Evolutionary conservation across 2,797 vertebrate species (phyloP), one percentile per base, ranked within the genome.

Genomic region (Chiloscyllium punctatum): DNA sequence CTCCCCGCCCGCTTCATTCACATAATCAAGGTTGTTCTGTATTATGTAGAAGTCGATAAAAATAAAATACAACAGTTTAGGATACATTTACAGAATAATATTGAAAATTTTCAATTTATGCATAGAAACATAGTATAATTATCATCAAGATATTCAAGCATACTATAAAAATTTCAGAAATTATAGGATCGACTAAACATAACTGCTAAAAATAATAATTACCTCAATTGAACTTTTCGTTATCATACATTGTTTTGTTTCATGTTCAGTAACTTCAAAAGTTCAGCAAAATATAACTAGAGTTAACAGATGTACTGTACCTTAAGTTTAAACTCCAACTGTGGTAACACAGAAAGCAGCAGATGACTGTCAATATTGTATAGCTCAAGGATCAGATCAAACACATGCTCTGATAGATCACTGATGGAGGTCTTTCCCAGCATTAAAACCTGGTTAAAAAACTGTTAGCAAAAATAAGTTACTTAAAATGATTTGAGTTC

Each of bases 371-470:
- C 99, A 48, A 99, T 99, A 97, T 99, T 99, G 97, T 99, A 99
- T 53, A 99, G 98, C 96, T 99, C 99, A 98, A 99, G 96, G 97
- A 99, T 99, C 96, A 99, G 98, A 97, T 99, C 99, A 95, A 99
- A 99, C 13, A 99, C 99, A 0, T 99, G 99, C 95, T 99, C 99
- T 0, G 99, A 99, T 96, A 99, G 97, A 97, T 99, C 99, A 71
- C 99, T 99, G 97, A 99, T 99, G 0, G 99, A 99, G 0, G 99
- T 99, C 98, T 99, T 99, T 77, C 99, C 99, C 97, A 99, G 97
- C 99, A 99, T 99, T 96, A 99, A 98, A 96, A 99, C 99, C 98
- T 99, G 99, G 98, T 99, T 99, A 97, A 99, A 99, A 97, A 99
- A 99, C 99, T 99, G 97, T 33, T 96, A 97, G 96, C 66, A 95